Conservation (phyloP, 2,113 vertebrate species). For the Kryptolebias marmoratus region DNA sequence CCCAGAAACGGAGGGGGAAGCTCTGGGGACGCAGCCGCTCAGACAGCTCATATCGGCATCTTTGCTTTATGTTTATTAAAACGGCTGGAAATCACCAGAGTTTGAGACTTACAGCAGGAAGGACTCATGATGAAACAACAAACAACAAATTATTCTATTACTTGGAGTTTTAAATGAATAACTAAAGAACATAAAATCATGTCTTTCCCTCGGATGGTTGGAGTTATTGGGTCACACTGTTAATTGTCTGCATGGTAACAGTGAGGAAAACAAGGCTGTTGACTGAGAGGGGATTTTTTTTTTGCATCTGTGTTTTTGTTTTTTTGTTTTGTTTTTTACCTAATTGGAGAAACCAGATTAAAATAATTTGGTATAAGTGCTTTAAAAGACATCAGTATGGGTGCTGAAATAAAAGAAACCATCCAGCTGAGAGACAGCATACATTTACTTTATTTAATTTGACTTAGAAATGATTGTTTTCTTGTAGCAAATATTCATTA, state of each 20-base stretch:
- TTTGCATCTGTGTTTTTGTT: too few relatives aligned
- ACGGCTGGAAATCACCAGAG: slow-evolving; percentile 44
- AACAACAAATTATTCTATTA: slow-evolving; percentile 32
- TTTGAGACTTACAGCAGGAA: slow-evolving; percentile 28
- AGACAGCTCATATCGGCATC: slow-evolving; percentile 35
- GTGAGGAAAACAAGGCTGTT: too few relatives aligned
- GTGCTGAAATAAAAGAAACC: too few relatives aligned
- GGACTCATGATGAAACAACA: slow-evolving; percentile 42
- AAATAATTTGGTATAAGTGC: too few relatives aligned
- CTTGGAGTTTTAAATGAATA: not conserved
- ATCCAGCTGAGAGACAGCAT: too few relatives aligned
- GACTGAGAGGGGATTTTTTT: too few relatives aligned
- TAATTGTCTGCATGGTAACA: slow-evolving; percentile 1
- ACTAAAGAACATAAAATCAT: not conserved
- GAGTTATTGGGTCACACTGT: slow-evolving; percentile 12
- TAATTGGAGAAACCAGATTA: too few relatives aligned
- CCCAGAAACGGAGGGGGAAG: slow-evolving; percentile 19
- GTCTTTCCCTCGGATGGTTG: slow-evolving; percentile 19
- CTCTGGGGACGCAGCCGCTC: slow-evolving; percentile 12
- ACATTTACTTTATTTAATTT: too few relatives aligned
- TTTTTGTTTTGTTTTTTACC: too few relatives aligned
- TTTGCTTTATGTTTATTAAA: slow-evolving; percentile 56
- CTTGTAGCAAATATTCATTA: too few relatives aligned
- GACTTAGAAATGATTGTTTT: too few relatives aligned
- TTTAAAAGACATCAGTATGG: too few relatives aligned